Conservation (phyloP, 1,140 invertebrate species). For the Sycophila sp. region DNA sequence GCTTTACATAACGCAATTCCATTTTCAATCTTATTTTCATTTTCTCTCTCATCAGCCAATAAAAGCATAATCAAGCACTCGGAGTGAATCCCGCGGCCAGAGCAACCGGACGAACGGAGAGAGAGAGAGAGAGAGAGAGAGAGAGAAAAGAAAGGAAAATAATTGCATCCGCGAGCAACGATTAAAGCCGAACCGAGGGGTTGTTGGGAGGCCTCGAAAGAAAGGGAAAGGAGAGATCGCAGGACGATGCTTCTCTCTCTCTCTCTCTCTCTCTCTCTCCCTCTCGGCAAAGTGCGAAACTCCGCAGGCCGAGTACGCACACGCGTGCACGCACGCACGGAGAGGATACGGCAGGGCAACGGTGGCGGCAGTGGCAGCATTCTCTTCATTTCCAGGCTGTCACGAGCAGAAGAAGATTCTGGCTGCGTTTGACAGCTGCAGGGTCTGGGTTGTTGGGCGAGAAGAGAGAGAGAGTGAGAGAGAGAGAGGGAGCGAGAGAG, state of each 20-base stretch:
- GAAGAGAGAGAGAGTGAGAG: slow-evolving; percentile 2
- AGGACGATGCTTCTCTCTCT: slow-evolving; percentile 5
- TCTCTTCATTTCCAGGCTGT: slow-evolving; percentile 69
- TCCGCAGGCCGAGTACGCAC: not conserved
- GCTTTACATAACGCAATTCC: slow-evolving; percentile 13
- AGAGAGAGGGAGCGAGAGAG: not conserved
- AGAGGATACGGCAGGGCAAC: slow-evolving; percentile 31
- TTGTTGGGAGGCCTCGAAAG: slow-evolving; percentile 10
- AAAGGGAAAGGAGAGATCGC: slow-evolving; percentile 27
- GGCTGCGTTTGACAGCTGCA: slow-evolving; percentile 67
- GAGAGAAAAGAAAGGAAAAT: slow-evolving; percentile 21
- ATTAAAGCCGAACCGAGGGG: slow-evolving; percentile 35
- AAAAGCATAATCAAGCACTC: slow-evolving; percentile 29
- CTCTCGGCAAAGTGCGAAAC: slow-evolving; percentile 15
- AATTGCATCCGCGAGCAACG: slow-evolving; percentile 37
- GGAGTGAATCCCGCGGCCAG: not conserved
- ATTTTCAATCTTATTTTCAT: slow-evolving; percentile 30
- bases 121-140: slow-evolving; percentile 6
- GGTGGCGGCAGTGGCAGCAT: slow-evolving; percentile 49
- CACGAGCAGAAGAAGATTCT: slow-evolving; percentile 67
- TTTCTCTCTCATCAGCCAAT: slow-evolving; percentile 25
- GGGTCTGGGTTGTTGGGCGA: slow-evolving; percentile 55
- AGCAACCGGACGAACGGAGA: not conserved
- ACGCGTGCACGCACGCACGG: slow-evolving; percentile 16
- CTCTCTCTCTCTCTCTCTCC: not conserved